Evolutionary conservation across 2,797 vertebrate genomes (phyloP), one percentile per base, ranked within the genome.

Genomic region (Tokudaia tokunoshimensis): DNA sequence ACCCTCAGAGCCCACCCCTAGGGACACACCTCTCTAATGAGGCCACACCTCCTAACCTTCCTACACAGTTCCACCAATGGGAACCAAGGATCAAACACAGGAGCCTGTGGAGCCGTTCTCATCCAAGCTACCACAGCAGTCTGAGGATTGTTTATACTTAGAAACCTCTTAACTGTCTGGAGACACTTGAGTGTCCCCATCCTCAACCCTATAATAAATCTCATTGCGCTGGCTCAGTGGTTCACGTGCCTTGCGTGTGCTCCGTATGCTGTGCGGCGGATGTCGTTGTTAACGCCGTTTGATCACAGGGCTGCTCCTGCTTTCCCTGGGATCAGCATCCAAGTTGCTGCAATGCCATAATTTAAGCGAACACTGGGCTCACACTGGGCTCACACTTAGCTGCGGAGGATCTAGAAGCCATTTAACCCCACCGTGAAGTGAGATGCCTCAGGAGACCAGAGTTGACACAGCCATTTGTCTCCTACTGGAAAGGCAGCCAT

Each of bases 231-330:
- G 34, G 37, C 34, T 14, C 72, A 1, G 2, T 11, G 9, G 2
- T 4, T 15, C 0, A n/a, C 1, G 1, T 9, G 15, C 59, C 26
- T 29, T 14, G 15, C 15, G 11, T 0, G 2, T 4, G 31, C 17
- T 59, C 59, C 2, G 15, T 34, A 2, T n/a, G 34, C 8, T 14
- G 26, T 37, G 47, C 0, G 0, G 6, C 0, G 1, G 0, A 24
- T 4, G 11, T 3, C 1, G 47, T 34, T n/a, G 31, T 52, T 55
- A 0, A 10, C 14, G 29, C 26, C 2, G 12, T 1, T 1, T 75
- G 17, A 31, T 41, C 20, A 15, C 3, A 34, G 74, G 85, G 11
- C 55, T 13, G 20, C 44, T 10, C 0, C 17, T 34, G 74, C 55
- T 67, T 55, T 70, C 55, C 92, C 61, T 19, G 44, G 31, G 90